Conservation (phyloP, 2,888 invertebrate genomes). For the Anagyrus pseudococci region DNA sequence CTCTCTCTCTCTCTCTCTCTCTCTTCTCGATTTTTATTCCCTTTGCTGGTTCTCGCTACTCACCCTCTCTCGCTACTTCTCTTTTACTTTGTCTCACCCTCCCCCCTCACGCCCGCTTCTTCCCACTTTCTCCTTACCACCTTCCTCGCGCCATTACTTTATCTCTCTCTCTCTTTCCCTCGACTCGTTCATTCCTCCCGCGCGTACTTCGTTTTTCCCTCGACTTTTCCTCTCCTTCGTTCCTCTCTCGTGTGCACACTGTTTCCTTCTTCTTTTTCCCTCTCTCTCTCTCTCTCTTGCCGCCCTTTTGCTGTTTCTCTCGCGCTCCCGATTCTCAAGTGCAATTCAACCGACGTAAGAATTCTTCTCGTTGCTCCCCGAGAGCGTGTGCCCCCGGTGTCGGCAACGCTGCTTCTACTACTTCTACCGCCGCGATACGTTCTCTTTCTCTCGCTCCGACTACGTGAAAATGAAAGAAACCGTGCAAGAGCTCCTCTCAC, state of each 20-base stretch:
- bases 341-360: constrained; percentile 49
- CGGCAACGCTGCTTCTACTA: constrained; percentile 4
- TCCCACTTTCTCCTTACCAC: too few species aligned
- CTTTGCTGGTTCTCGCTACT: too few species aligned
- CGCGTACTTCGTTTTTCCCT: constrained; percentile 8
- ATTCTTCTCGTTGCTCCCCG: constrained; percentile 45
- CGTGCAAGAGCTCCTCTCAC: constrained; percentile 7
- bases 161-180: constrained; percentile 13
- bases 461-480: constrained; percentile 34
- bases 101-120: too few species aligned
- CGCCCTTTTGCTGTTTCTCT: constrained; percentile 38
- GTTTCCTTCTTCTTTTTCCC: constrained; percentile 14
- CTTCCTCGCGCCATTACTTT: constrained; percentile 26
- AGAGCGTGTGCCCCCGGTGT: constrained; percentile 5
- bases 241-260: background rate
- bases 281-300: constrained; percentile 38
- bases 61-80: too few species aligned
- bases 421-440: too few species aligned
- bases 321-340: constrained; percentile 41
- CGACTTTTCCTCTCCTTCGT: background rate
- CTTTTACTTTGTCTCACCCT: too few species aligned
- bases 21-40: constrained; percentile 4
- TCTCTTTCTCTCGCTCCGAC: background rate
- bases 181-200: background rate
- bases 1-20: constrained; percentile 27